Evolutionary conservation across 2,113 vertebrate species (phyloP).

Genomic region (Fregetta grallaria): DNA sequence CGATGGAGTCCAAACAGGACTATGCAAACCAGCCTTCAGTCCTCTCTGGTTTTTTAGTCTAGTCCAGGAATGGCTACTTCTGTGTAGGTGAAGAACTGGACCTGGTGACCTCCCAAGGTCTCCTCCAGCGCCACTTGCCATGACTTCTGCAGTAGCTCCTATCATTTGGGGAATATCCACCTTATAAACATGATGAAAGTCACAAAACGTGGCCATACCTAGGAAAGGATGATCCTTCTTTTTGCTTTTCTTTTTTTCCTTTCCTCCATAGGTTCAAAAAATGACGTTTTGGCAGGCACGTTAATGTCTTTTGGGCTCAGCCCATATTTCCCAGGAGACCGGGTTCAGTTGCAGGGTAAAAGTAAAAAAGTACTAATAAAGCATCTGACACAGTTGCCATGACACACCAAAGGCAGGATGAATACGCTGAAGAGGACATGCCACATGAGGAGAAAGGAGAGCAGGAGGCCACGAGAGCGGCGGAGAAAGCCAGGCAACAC

Average conservation of each 20-base stretch:
- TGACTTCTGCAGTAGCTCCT: background rate
- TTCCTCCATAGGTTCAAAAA: background rate
- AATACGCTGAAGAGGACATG: background rate
- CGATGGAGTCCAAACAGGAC: background rate
- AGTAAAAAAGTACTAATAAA: conserved; percentile 17
- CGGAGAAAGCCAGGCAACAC: background rate
- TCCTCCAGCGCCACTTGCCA: background rate
- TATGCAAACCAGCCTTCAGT: background rate
- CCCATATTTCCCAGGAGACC: conserved; percentile 52
- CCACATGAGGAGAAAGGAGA: background rate
- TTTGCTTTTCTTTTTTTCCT: background rate
- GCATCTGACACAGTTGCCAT: conserved; percentile 23
- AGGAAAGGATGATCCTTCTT: background rate
- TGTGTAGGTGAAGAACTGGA: background rate
- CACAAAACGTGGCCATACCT: fast-evolving
- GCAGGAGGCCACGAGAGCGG: background rate
- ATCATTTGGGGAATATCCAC: background rate
- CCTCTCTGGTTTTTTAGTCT: background rate
- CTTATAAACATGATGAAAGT: background rate
- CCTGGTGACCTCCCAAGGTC: background rate
- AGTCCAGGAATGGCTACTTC: background rate
- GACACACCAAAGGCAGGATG: conserved; percentile 31
- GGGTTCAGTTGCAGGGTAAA: conserved; percentile 49
- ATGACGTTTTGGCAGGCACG: background rate
- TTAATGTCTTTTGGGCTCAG: conserved; percentile 5